phyloP scores from a whole-genome alignment of 1,140 invertebrate species.

The Laupala kohalensis region DNA sequence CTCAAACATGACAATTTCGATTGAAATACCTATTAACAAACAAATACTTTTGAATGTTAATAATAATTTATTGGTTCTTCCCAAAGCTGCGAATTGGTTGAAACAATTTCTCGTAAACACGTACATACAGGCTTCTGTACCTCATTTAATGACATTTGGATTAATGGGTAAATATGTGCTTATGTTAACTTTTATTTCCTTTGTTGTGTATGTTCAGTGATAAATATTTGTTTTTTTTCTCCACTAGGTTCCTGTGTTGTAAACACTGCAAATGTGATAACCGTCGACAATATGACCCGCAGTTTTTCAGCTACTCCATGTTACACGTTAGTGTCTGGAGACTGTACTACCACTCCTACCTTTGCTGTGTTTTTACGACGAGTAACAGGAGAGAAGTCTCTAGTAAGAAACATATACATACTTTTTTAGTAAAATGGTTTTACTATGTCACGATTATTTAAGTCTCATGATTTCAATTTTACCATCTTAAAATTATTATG shows the following conservation, averaged over 20 bases:
- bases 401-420: too few species aligned
- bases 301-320: not conserved
- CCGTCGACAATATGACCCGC: not conserved
- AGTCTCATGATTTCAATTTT: too few species aligned
- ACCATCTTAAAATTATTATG: too few species aligned
- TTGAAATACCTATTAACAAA: not conserved
- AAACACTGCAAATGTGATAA: not conserved
- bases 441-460: too few species aligned
- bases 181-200: too few species aligned
- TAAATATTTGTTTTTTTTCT: not conserved
- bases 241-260: constrained; percentile 4
- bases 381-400: not conserved
- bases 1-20: not conserved
- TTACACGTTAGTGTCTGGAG: constrained; percentile 1
- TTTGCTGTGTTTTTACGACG: constrained; percentile 1
- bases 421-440: too few species aligned
- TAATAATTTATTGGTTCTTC: not conserved
- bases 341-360: not conserved
- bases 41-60: not conserved
- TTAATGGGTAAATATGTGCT: not conserved
- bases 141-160: not conserved
- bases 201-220: too few species aligned
- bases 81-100: not conserved
- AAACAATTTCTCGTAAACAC: not conserved
- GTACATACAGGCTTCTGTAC: not conserved